Evolutionary conservation across 1,140 invertebrate species (phyloP).

Genomic region (Bathynomus jamesi): DNA sequence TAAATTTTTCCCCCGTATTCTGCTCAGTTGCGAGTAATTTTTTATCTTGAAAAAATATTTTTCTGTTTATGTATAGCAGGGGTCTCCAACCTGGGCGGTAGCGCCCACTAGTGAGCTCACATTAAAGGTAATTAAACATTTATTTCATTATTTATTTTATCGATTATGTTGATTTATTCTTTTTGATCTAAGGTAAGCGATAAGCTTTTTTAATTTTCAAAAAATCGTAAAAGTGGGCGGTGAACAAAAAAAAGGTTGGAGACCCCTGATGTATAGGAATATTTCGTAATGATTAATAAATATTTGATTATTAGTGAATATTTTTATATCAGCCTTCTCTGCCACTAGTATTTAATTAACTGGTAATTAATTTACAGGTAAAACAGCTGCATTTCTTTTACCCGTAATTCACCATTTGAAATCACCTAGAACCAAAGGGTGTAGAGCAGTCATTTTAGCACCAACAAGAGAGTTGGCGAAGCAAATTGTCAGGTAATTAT

Average conservation of each 20-base stretch:
- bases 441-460: constrained; percentile 76
- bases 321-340: too few species aligned
- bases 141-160: too few species aligned
- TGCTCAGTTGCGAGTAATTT: too few species aligned
- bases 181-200: too few species aligned
- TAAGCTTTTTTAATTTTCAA: background rate
- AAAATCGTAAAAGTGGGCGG: background rate
- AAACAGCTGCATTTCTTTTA: constrained; percentile 76
- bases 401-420: constrained; percentile 62
- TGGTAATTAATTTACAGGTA: constrained; percentile 41
- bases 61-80: too few species aligned
- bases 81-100: too few species aligned
- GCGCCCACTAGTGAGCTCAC: too few species aligned
- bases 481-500: constrained; percentile 57
- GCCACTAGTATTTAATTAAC: background rate
- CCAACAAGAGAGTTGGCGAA: constrained; percentile 89
- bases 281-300: background rate
- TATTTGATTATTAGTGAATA: background rate
- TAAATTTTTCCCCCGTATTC: too few species aligned
- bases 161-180: too few species aligned
- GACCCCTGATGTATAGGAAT: background rate
- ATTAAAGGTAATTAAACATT: too few species aligned
- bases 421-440: constrained; percentile 55
- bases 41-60: too few species aligned
- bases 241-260: background rate